Evolutionary conservation across 1,140 invertebrate genomes (phyloP).

Genomic region (Drosophila sturtevanti): DNA sequence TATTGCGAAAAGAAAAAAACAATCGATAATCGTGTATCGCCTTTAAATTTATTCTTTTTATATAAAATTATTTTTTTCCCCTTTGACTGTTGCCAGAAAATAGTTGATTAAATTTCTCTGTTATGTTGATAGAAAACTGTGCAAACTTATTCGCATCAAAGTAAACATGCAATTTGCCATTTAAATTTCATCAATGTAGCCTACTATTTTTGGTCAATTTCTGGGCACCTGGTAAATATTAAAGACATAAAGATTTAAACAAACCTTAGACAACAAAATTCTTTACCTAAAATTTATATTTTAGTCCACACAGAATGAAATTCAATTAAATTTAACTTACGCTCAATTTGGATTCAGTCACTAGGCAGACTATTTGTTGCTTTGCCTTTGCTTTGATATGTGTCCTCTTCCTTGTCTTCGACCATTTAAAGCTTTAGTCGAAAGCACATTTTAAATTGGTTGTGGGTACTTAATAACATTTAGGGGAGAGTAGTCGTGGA

Average conservation of each 20-base stretch:
- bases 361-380: not conserved
- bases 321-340: constrained; percentile 22
- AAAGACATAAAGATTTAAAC: constrained; percentile 40
- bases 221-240: constrained; percentile 57
- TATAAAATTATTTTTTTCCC: not conserved
- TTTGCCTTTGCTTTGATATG: constrained; percentile 7
- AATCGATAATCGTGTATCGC: not conserved
- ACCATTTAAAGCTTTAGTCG: not conserved
- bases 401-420: not conserved
- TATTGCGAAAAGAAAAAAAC: not conserved
- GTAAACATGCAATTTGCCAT: not conserved
- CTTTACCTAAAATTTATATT: constrained; percentile 24
- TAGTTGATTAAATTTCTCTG: not conserved
- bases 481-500: constrained; percentile 10
- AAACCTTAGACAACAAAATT: constrained; percentile 18
- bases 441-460: constrained; percentile 37
- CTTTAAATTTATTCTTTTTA: not conserved
- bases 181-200: constrained; percentile 45
- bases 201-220: constrained; percentile 16
- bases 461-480: constrained; percentile 37
- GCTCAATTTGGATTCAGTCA: constrained; percentile 26
- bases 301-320: constrained; percentile 13
- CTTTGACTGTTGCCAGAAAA: not conserved
- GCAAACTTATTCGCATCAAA: not conserved
- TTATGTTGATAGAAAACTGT: not conserved